Percentiles rank a stretch among this genome's conserved stretches.
phyloP scores from a whole-genome alignment of 2,797 vertebrate genomes.

The Clarias laeviceps region DNA sequence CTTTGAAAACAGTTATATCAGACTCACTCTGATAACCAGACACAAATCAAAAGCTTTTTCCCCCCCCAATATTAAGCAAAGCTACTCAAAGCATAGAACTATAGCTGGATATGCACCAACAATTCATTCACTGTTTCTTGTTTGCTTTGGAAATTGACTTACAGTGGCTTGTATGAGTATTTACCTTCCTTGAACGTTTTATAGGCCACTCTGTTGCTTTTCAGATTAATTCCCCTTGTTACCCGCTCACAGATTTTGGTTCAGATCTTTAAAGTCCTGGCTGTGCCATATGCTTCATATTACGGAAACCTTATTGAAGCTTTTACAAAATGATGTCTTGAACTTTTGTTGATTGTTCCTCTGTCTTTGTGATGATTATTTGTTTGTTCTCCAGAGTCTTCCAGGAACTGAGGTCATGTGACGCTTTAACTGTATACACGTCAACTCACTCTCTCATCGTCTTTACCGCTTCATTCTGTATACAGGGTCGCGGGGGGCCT shows the following conservation, averaged over 20 bases:
- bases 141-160: slow-evolving; percentile 15
- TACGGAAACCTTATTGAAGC: not conserved
- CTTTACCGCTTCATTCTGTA: too few species aligned
- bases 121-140: slow-evolving; percentile 8
- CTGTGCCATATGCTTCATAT: not conserved
- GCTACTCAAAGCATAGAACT: not conserved
- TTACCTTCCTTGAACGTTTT: not conserved
- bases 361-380: not conserved
- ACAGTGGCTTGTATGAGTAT: slow-evolving; percentile 7
- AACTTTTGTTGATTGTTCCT: not conserved
- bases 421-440: not conserved
- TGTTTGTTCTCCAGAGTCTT: not conserved
- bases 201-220: not conserved
- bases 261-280: not conserved
- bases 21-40: not conserved
- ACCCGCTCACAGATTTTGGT: not conserved
- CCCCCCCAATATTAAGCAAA: not conserved
- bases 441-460: not conserved
- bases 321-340: not conserved
- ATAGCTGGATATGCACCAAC: not conserved
- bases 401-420: not conserved
- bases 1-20: not conserved
- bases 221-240: not conserved
- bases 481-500: too few species aligned
- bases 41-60: not conserved